phyloP scores from a whole-genome alignment of 2,888 invertebrate genomes.

The Agrotis segetum region DNA sequence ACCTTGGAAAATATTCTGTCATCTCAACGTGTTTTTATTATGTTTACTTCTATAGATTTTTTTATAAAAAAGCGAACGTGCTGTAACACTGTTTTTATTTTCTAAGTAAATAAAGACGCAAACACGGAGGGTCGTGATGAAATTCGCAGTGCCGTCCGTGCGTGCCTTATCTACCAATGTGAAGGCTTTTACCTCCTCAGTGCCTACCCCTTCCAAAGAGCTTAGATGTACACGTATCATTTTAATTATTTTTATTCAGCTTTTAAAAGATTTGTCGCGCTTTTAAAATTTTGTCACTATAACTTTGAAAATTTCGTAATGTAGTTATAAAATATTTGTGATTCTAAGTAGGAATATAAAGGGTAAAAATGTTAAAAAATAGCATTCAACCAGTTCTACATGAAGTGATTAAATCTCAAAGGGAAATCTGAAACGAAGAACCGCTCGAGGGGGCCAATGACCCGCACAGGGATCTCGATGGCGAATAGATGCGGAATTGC shows the following conservation, averaged over 20 bases:
- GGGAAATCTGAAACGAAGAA: conserved; percentile 69
- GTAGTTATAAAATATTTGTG: not conserved
- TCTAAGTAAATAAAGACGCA: conserved; percentile 78
- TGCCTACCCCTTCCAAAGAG: conserved; percentile 68
- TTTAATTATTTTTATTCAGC: conserved; percentile 49
- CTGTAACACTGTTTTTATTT: conserved; percentile 69
- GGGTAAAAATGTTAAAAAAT: conserved; percentile 8
- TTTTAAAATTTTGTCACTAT: not conserved
- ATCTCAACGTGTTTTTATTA: conserved; percentile 8
- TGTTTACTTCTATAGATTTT: conserved; percentile 8
- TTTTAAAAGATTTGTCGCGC: not conserved
- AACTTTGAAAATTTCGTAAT: not conserved
- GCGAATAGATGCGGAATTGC: conserved; percentile 56
- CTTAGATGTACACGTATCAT: conserved; percentile 56
- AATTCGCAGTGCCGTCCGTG: conserved; percentile 81
- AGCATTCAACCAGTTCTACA: conserved; percentile 64
- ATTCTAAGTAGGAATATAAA: not conserved
- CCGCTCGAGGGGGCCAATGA: conserved; percentile 33
- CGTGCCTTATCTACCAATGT: conserved; percentile 86
- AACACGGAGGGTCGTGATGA: conserved; percentile 78
- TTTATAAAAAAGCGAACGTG: conserved; percentile 43
- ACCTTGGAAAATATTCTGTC: conserved; percentile 1
- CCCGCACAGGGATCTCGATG: conserved; percentile 50
- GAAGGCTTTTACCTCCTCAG: conserved; percentile 74
- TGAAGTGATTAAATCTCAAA: conserved; percentile 73